Conservation (phyloP, 2,888 invertebrate species). For the Polietes domitor region DNA sequence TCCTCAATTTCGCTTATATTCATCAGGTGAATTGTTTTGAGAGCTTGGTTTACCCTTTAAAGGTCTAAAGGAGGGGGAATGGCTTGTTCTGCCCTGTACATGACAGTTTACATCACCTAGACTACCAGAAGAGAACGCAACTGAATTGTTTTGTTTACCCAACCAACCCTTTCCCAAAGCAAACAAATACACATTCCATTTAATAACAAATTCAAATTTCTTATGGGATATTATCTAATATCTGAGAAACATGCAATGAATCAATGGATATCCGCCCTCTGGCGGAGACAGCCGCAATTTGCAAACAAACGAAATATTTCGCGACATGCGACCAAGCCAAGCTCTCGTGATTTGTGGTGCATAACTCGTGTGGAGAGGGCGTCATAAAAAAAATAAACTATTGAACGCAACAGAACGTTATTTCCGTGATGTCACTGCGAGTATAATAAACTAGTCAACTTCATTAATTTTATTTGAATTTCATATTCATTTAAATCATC, state of each 20-base stretch:
- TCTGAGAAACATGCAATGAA: background rate
- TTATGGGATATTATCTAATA: background rate
- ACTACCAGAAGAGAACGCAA: too few species aligned
- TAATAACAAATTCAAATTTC: background rate
- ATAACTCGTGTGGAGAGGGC: background rate
- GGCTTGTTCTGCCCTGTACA: too few species aligned
- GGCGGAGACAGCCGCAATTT: background rate
- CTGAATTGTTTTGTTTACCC: background rate
- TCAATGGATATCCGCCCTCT: background rate
- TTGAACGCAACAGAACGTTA: background rate
- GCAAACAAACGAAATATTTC: background rate
- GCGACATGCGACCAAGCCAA: background rate
- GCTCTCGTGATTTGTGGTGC: background rate
- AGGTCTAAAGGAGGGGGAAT: too few species aligned
- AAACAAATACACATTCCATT: background rate
- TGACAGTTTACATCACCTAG: too few species aligned
- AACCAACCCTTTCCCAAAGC: background rate
- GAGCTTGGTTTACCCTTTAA: too few species aligned
- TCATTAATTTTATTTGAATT: background rate
- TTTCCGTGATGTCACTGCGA: constrained; percentile 1
- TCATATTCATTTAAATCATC: background rate
- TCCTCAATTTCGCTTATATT: too few species aligned
- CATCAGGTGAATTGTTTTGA: too few species aligned
- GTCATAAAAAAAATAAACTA: background rate
- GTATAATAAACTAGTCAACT: background rate